A percentile compares a stretch with the other conserved stretches of the same genome.
These are phyloP conservation scores for Drosophila oshimai DNA, from an alignment of 1,140 invertebrate genomes.

Conservation along the genomic window DNA sequence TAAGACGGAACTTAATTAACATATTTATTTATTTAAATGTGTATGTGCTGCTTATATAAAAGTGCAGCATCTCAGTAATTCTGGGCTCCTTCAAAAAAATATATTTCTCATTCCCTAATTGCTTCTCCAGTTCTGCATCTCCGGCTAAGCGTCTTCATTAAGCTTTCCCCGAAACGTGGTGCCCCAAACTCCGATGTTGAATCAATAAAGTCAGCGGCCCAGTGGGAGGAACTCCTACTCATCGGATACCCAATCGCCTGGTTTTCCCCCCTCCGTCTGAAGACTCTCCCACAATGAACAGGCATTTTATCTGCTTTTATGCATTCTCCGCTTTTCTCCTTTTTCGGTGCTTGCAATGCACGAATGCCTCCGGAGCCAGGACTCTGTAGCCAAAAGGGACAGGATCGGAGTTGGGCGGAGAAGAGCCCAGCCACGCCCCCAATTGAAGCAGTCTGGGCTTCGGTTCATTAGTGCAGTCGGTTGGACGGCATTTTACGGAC, in stretches of 20 bases:
- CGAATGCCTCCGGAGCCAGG: constrained; percentile 48
- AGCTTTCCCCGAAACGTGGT: constrained; percentile 16
- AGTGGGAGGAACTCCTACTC: constrained; percentile 5
- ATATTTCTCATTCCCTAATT: constrained; percentile 3
- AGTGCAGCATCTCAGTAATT: too few relatives aligned
- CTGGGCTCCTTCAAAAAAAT: too few relatives aligned
- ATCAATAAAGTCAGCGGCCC: constrained; percentile 52
- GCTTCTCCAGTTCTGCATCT: constrained; percentile 2
- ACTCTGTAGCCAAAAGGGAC: neutral
- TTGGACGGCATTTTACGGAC: constrained; percentile 77
- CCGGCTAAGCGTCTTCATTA: constrained; percentile 15
- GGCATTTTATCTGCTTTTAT: constrained; percentile 44
- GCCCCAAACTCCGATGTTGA: constrained; percentile 43
- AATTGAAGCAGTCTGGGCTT: constrained; percentile 28
- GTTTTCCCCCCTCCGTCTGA: neutral
- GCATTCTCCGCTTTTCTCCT: constrained; percentile 12
- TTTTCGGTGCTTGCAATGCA: constrained; percentile 47
- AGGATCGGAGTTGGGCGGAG: neutral
- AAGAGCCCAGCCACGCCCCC: neutral
- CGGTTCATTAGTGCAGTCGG: constrained; percentile 77
- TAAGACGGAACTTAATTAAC: too few relatives aligned
- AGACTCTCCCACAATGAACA: constrained; percentile 35
- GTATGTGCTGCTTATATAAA: too few relatives aligned
- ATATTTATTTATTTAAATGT: too few relatives aligned
- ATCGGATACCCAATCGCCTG: neutral